Evolutionary conservation across 2,888 invertebrate genomes (phyloP), one percentile per base, ranked within the genome.

Genomic region (Sarcophaga caerulescens): DNA sequence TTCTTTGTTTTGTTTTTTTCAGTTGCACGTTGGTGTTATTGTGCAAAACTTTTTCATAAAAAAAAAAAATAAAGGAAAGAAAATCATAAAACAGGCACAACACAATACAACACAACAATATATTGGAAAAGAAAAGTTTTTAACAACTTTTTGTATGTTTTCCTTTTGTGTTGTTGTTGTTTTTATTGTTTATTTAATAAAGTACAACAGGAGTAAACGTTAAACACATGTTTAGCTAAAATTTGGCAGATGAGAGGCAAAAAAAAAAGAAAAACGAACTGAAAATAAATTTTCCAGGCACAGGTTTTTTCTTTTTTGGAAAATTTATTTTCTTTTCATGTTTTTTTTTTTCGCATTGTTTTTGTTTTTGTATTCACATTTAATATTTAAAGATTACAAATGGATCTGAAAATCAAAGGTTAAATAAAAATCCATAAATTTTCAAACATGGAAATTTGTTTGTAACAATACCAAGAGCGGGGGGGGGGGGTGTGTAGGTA

Each of bases 351-450:
- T 6, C 35, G 35, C 35, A 8, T 35, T 35, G 10, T 60, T 35
- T 66, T 12, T 59, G 57, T 84, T 63, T n/a, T 59, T 25, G 12
- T 57, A 47, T 52, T 0, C 17, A 52, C 52, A 52, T 52, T 17
- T 52, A 52, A 52, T 17, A 60, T 57, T 17, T 63, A 69, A 35
- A 74, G 57, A 74, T 78, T 77, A 69, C 69, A 74, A 81, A 85
- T 81, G 73, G 44, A 60, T 81, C 45, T 74, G 11, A 2, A 60
- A 74, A 68, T 62, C 81, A 85, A 85, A 81, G 81, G 85, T 81
- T 66, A 77, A 78, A 81, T 75, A 52, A n/a, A 59, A 85, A 81
- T 19, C 59, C 63, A 85, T 85, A 57, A 85, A 85, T 85, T 70
- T 35, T 73, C 5, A 80, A 80, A 74, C 66, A 73, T 66, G 52